A percentile compares a stretch with the other conserved stretches of the same genome.
Conservation (phyloP, 2,888 invertebrate species). For the Mesorhabditis spiculigera region DNA sequence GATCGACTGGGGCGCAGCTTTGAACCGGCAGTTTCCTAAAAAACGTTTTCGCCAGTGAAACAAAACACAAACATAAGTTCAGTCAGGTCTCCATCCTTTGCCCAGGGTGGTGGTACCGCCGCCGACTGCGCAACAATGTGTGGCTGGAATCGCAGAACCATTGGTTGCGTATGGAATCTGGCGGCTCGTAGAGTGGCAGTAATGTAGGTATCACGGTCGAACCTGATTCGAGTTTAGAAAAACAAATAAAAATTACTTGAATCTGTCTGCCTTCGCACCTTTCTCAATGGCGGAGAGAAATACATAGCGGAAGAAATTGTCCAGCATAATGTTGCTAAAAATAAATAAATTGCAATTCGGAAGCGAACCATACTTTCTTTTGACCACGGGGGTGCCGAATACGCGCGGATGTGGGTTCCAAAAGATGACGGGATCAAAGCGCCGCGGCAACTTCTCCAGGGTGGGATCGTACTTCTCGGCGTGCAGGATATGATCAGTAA, state of each 20-base stretch:
- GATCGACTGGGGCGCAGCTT: constrained; percentile 49
- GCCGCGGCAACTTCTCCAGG: constrained; percentile 42
- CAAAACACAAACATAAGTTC: constrained; percentile 7
- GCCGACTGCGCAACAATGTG: constrained; percentile 44
- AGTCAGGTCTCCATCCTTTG: constrained; percentile 32
- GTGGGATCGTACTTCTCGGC: constrained; percentile 54
- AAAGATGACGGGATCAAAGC: constrained; percentile 55
- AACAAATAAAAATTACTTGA: constrained; percentile 23
- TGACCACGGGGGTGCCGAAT: constrained; percentile 51
- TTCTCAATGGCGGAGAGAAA: constrained; percentile 32
- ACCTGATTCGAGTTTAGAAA: not conserved
- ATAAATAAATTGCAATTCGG: not conserved
- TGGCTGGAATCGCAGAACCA: constrained; percentile 52
- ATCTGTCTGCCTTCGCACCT: constrained; percentile 20
- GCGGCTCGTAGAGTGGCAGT: constrained; percentile 30
- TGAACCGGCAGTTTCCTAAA: constrained; percentile 35
- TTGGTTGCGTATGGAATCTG: constrained; percentile 28
- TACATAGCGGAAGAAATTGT: constrained; percentile 46
- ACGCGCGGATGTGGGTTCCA: constrained; percentile 46
- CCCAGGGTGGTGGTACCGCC: constrained; percentile 31
- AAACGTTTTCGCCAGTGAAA: constrained; percentile 8
- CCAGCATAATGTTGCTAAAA: constrained; percentile 53
- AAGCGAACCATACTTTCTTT: constrained; percentile 39
- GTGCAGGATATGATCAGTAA: constrained; percentile 49
- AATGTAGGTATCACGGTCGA: constrained; percentile 40